Base-by-base conservation (phyloP, 2,113 vertebrate species). In the Prunella himalayana region DNA sequence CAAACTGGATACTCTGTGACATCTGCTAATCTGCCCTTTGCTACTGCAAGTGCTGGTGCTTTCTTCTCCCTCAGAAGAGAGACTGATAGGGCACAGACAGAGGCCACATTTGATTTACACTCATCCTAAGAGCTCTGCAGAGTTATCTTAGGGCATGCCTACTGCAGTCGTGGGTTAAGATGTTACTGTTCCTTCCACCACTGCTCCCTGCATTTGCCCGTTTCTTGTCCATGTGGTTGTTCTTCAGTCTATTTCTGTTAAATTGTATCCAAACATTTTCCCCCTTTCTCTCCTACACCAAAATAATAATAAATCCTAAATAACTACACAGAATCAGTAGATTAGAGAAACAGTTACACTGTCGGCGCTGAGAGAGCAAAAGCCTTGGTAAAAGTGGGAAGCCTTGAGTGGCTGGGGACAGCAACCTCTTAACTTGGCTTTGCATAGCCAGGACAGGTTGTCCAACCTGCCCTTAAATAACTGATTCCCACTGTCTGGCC, bases 401-500 rank as follows among this genome's bases (percentile, higher is more conserved):
- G 37, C 50, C 35, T 30, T 4, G 4, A 90, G 23, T 35, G 71
- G 44, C 30, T 61, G 63, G 14, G 49, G 57, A 90, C 85, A 79
- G 57, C 41, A 90, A 85, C 30, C 53, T 87, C 78, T 60, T 64
- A 45, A 64, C 27, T 33, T 57, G 63, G 42, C 53, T 93, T 76
- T 69, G 37, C 57, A 60, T 11, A 82, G 73, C 51, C 72, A 77
- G 31, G 95, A 75, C 77, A 91, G 86, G 94, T 88, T 92, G 86
- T 70, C 91, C 80, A 94, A 75, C 88, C 80, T 94, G 68, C 86
- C 91, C 76, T 95, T 84, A 92, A 91, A 82, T 42, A 75, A 96
- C 94, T 50, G 68, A 95, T 93, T 92, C 87, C 79, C 56, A 80
- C 79, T 92, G 82, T 77, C 72, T 82, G 79, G 68, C 80, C 79